Percentiles rank a stretch among this genome's conserved stretches.
Conservation (phyloP, 2,888 invertebrate genomes). For the Baronia brevicornis region DNA sequence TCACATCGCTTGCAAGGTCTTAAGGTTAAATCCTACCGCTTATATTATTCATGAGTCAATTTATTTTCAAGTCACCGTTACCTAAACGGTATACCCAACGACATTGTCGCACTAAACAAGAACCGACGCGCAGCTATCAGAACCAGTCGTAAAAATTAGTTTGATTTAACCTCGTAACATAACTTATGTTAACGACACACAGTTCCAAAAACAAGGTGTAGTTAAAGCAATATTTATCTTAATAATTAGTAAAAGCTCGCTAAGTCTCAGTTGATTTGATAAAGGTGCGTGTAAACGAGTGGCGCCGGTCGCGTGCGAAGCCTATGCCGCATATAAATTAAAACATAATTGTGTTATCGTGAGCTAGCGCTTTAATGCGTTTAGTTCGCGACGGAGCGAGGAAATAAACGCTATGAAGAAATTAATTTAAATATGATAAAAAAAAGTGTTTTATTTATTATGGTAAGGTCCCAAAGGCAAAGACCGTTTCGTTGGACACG, state of each 20-base stretch:
- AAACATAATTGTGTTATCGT: constrained; percentile 75
- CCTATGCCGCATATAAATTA: constrained; percentile 68
- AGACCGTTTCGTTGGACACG: constrained; percentile 8
- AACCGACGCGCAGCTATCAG: no score
- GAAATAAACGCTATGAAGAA: constrained; percentile 35
- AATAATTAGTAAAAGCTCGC: constrained; percentile 71
- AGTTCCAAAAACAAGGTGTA: constrained; percentile 56
- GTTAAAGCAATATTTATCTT: constrained; percentile 70
- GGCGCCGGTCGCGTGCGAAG: constrained; percentile 54
- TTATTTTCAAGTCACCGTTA: no score
- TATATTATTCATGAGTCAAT: no score
- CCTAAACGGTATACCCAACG: no score
- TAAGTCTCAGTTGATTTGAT: constrained; percentile 60
- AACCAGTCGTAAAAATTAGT: constrained; percentile 10
- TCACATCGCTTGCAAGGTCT: no score
- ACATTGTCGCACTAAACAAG: no score
- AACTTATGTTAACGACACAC: constrained; percentile 47
- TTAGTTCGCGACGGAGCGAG: constrained; percentile 38
- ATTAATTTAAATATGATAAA: constrained; percentile 28
- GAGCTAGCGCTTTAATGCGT: constrained; percentile 67
- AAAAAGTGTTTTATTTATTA: constrained; percentile 17
- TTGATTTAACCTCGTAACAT: constrained; percentile 33
- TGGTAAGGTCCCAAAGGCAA: constrained; percentile 9
- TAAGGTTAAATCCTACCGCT: no score
- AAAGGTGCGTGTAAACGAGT: constrained; percentile 61